Evolutionary conservation across 1,140 invertebrate genomes (phyloP), one percentile per base, ranked within the genome.

Genomic region (Cardiocondyla obscurior): DNA sequence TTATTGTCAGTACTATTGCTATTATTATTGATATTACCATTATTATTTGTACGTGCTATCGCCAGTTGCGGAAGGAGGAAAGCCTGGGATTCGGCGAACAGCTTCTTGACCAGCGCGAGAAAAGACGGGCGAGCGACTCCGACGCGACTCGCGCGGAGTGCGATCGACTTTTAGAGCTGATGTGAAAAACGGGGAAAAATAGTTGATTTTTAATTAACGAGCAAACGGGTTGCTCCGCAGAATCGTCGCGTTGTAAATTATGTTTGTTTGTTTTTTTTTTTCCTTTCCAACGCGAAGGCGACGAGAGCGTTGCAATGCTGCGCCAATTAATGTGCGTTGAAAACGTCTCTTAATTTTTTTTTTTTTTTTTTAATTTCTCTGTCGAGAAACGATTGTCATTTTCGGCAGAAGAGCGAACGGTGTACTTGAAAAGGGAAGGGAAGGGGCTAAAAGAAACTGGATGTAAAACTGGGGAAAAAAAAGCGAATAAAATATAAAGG

Each of bases 11-110:
- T 82, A 82, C 67, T 82, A 83, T 67, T 67, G 85, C 81, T 90
- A 87, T 81, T 92, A 92, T 91, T 92, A 60, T 12, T 90, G 90
- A 86, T 91, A 90, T 90, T 92, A 92, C 5, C 91, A 93, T 93
- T 89, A 91, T 70, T 84, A 84, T 77, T 90, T 19, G n/a, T 76
- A 76, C 7, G 62, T 74, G 70, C 70, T 74, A 39, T 3, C 30
- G 51, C 12, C 28, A 64, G 36, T 46, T 62, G 72, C n/a, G 28
- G 53, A 67, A 22, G n/a, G 28, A 12, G 55, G 46, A 77, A 53
- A 33, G n/a, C n/a, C n/a, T n/a, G n/a, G 46, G 74, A 53, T 49
- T 79, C 74, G 74, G 74, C 33, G 62, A 55, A 42, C 33, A 25
- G 12, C 30, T 64, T 3, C 30, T 64, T 28, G 42, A 76, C 62